Base-by-base conservation (phyloP, 1,140 invertebrate species). In the Linepithema humile region DNA sequence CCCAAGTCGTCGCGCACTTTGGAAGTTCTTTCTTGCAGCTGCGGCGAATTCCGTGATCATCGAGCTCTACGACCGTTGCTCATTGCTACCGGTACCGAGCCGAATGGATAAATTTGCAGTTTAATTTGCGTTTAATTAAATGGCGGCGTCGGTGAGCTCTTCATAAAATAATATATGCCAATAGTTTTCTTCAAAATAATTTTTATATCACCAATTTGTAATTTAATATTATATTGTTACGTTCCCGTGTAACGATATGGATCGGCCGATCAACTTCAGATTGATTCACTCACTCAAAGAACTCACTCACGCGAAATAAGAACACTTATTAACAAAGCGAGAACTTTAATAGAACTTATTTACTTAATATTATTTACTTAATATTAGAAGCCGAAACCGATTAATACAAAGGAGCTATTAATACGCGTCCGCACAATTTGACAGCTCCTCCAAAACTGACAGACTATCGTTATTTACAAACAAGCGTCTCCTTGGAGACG, bases 41-140 rank as follows among this genome's bases (percentile, higher is more conserved):
- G 78, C 26, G 67, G 72, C 84, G 70, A 43, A 80, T 88, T 82
- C 38, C 53, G 55, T 35, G 73, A 67, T 83, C 82, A 74, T 85
- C 86, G 23, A 73, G 83, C 40, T 59, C 73, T 45, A 60, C 45
- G 65, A 60, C 65, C 53, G 74, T 80, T 87, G 86, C 73, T 87
- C 80, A 85, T 82, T 48, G 26, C 29, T 55, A 50, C 55, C 17
- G 72, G 29, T 62, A 55, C 72, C 84, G 50, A 73, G 55, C 72
- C 80, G 82, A 80, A 83, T 83, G 50, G 78, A 87, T 83, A 86
- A 86, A 87, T 87, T 86, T 65, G 45, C 78, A 82, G 80, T 77
- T 87, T 87, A 85, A 87, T 85, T 86, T 62, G 64, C 69, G 70
- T 87, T 86, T 87, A 87, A 87, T 86, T 87, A 87, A 87, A 83